Evolutionary conservation across 2,888 invertebrate genomes (phyloP).

Genomic region (Pecten maximus): DNA sequence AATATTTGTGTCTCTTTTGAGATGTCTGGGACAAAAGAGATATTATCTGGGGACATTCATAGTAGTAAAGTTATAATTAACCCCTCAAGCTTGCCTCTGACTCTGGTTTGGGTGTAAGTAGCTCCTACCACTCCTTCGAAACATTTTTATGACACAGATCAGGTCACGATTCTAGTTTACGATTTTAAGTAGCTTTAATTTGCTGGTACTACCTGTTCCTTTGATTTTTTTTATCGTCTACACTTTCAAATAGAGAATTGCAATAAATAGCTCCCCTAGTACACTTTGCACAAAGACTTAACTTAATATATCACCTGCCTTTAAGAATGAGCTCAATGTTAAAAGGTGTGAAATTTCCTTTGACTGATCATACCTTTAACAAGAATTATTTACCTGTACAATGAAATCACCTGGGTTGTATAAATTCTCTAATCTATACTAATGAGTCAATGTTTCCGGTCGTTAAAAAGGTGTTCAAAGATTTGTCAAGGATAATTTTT

Average conservation of each 20-base stretch:
- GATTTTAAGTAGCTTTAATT: not conserved
- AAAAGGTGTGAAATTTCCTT: not conserved
- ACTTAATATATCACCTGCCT: not conserved
- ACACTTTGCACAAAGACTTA: not conserved
- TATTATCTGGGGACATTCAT: not conserved
- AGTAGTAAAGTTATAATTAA: not conserved
- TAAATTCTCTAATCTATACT: not conserved
- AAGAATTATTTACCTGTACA: not conserved
- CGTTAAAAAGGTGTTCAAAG: not conserved
- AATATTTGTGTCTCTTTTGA: not conserved
- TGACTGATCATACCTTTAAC: not conserved
- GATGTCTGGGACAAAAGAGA: not conserved
- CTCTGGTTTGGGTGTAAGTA: not conserved
- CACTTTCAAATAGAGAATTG: not conserved
- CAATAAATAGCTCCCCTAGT: not conserved
- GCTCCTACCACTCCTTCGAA: not conserved
- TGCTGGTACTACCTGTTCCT: not conserved
- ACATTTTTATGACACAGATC: not conserved
- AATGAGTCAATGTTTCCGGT: conserved; percentile 6
- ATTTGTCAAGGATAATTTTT: not conserved
- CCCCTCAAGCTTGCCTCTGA: not conserved
- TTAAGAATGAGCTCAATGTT: not conserved
- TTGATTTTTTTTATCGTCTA: not conserved
- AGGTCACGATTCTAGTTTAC: not conserved
- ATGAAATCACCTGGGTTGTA: not conserved